Evolutionary conservation across 1,140 invertebrate genomes (phyloP).

Genomic region (Musca vetustissima): DNA sequence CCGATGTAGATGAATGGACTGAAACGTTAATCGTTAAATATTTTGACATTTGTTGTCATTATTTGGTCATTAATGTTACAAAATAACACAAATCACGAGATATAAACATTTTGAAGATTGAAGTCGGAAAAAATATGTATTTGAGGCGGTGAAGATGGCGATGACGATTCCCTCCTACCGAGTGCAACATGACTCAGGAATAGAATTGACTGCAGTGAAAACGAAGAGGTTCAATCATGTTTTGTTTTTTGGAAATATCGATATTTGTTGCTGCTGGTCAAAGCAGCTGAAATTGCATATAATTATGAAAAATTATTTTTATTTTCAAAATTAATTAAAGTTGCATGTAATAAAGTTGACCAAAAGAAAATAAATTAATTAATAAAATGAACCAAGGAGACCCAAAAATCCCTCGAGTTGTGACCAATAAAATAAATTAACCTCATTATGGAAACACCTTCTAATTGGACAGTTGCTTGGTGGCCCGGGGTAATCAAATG

Average conservation of each 20-base stretch:
- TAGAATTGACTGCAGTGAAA: no score
- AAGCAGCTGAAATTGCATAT: conserved; percentile 1
- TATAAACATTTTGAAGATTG: no score
- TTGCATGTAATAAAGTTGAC: neutral
- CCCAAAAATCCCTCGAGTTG: neutral
- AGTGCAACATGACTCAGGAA: conserved; percentile 8
- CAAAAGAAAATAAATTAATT: neutral
- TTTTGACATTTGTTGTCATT: conserved; percentile 23
- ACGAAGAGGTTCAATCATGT: neutral
- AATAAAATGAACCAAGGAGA: neutral
- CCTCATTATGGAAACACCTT: conserved; percentile 9
- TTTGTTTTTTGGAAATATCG: neutral
- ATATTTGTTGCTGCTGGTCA: neutral
- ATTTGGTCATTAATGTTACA: conserved; percentile 20
- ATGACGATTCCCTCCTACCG: conserved; percentile 7
- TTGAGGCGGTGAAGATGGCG: no score
- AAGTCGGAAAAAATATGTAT: no score
- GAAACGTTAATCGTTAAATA: conserved; percentile 14
- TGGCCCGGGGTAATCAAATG: neutral
- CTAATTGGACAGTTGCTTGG: neutral
- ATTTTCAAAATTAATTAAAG: conserved; percentile 8
- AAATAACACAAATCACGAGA: neutral
- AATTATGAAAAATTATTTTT: conserved; percentile 16
- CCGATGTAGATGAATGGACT: neutral
- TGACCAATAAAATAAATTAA: conserved; percentile 18